These are phyloP conservation scores for Coendou prehensilis DNA, from an alignment of 2,797 vertebrate species.

Conservation along the genomic window DNA sequence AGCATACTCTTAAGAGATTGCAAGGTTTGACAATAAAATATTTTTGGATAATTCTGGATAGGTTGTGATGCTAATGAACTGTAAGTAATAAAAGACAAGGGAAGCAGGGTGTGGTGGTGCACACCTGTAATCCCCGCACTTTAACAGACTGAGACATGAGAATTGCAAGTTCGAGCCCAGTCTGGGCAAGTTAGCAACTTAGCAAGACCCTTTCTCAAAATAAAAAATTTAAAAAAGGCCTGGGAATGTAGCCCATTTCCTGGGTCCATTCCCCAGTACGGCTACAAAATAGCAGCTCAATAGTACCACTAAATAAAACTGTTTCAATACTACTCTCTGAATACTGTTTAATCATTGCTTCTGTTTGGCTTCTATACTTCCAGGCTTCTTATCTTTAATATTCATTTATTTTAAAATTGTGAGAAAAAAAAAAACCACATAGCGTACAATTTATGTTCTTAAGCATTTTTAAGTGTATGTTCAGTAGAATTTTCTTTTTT, in stretches of 20 bases:
- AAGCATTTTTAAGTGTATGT: neutral
- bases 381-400: constrained; percentile 18
- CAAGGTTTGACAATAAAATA: constrained; percentile 44
- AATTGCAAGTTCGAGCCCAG: neutral
- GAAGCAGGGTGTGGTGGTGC: neutral
- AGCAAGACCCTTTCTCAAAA: neutral
- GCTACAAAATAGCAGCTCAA: neutral
- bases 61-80: constrained; percentile 6
- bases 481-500: neutral
- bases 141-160: neutral
- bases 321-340: neutral
- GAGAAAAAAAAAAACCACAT: neutral
- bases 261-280: neutral
- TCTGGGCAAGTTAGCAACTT: neutral
- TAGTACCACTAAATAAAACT: neutral
- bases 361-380: neutral
- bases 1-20: neutral
- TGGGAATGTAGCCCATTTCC: neutral
- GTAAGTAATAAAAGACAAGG: neutral
- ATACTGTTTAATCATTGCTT: neutral
- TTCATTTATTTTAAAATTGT: constrained; percentile 40
- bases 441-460: constrained; percentile 29
- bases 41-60: constrained; percentile 60
- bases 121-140: neutral
- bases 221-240: neutral